A percentile compares a stretch with the other conserved stretches of the same genome.
phyloP scores from a whole-genome alignment of 2,888 invertebrate species.

The Catocala sponsa region DNA sequence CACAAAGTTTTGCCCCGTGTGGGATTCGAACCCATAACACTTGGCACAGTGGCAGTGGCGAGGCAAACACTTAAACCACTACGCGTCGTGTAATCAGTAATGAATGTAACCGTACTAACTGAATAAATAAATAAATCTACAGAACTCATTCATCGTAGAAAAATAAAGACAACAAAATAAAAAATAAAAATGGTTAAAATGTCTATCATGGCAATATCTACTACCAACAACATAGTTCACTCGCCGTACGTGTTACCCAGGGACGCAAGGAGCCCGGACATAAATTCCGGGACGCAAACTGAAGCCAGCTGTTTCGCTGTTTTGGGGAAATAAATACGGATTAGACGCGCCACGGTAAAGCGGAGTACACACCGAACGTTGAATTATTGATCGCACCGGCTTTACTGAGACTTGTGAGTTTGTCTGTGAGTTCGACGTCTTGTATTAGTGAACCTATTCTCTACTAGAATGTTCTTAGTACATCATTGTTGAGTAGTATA shows the following conservation, averaged over 20 bases:
- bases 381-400: conserved; percentile 73
- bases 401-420: conserved; percentile 18
- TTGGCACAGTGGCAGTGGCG: no score
- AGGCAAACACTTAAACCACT: no score
- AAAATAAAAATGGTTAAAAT: conserved; percentile 3
- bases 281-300: conserved; percentile 81
- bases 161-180: no score
- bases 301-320: conserved; percentile 83
- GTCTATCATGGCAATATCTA: conserved; percentile 35
- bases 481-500: neutral
- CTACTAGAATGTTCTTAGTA: conserved; percentile 1
- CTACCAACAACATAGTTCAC: conserved; percentile 48
- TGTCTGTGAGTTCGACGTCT: conserved; percentile 15
- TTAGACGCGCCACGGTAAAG: conserved; percentile 72
- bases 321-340: conserved; percentile 85
- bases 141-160: no score
- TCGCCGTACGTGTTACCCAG: conserved; percentile 63
- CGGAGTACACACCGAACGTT: conserved; percentile 67
- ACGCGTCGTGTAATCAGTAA: no score
- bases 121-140: no score
- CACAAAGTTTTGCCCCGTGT: no score
- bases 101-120: no score
- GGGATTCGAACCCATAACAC: no score
- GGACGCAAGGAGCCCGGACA: conserved; percentile 71
- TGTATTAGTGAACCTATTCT: conserved; percentile 7